Evolutionary conservation across 2,888 invertebrate genomes (phyloP).

Genomic region (Hetaerina titia): DNA sequence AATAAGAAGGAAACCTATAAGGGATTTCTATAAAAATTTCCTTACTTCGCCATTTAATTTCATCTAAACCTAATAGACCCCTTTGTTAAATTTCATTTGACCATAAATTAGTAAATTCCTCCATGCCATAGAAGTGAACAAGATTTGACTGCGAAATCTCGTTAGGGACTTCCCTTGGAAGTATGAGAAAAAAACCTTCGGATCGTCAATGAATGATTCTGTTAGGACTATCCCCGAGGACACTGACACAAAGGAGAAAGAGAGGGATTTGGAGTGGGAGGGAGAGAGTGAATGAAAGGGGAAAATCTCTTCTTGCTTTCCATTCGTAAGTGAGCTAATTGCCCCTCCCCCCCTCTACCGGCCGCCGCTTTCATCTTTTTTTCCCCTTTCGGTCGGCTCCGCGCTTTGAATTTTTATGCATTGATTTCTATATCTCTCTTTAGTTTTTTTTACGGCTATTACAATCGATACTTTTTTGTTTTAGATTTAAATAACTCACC

Average conservation of each 20-base stretch:
- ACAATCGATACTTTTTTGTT: conserved; percentile 12
- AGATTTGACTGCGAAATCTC: conserved; percentile 64
- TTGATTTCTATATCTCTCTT: conserved; percentile 5
- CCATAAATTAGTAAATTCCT: not conserved
- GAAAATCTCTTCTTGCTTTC: conserved; percentile 39
- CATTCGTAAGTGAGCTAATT: conserved; percentile 44
- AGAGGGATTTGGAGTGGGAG: not conserved
- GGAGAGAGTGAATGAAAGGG: not conserved
- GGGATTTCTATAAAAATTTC: not conserved
- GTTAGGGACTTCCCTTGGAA: conserved; percentile 7
- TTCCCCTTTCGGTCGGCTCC: not conserved
- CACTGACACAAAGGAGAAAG: not conserved
- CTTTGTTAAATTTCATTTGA: conserved; percentile 12
- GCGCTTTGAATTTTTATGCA: conserved; percentile 28
- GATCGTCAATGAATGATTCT: conserved; percentile 28
- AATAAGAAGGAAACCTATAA: not conserved
- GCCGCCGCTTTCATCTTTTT: not conserved
- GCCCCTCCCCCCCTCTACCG: not conserved
- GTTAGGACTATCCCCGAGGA: not conserved
- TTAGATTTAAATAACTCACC: conserved; percentile 2
- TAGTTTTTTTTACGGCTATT: not conserved
- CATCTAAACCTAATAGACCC: not conserved
- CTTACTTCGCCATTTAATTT: not conserved
- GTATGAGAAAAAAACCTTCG: not conserved
- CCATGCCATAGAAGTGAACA: not conserved